A percentile compares a stretch with the other conserved stretches of the same genome.
Conservation (phyloP, 2,113 vertebrate species). For the Gasterosteus nipponicus region DNA sequence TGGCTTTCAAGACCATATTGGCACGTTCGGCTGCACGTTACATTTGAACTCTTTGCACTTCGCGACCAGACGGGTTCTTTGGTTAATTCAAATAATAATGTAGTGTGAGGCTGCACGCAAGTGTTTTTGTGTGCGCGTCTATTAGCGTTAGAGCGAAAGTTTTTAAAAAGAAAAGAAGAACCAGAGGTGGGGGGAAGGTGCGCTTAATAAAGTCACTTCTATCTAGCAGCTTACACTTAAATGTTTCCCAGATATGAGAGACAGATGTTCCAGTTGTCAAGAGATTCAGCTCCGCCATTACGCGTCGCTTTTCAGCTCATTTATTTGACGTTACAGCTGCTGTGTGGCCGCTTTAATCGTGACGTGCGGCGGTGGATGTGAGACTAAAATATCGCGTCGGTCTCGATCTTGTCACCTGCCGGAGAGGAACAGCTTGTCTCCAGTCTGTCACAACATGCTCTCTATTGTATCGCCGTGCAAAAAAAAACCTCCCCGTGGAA, state of each 20-base stretch:
- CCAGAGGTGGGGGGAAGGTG: neutral
- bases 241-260: neutral
- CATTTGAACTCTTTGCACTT: constrained; percentile 65
- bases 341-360: constrained; percentile 39
- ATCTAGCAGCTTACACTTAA: neutral
- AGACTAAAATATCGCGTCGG: constrained; percentile 31
- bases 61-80: constrained; percentile 31
- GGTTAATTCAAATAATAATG: constrained; percentile 42
- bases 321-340: constrained; percentile 28
- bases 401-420: constrained; percentile 39
- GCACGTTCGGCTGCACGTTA: constrained; percentile 48
- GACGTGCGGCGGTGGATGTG: neutral
- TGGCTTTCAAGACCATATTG: constrained; percentile 63
- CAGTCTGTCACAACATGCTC: constrained; percentile 64
- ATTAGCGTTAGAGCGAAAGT: neutral
- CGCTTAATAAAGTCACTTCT: constrained; percentile 25
- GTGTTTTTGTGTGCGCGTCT: neutral
- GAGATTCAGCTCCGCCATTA: constrained; percentile 16
- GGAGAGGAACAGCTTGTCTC: constrained; percentile 56
- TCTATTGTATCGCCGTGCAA: constrained; percentile 57
- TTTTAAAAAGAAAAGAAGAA: neutral
- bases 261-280: constrained; percentile 8
- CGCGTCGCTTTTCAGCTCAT: constrained; percentile 7
- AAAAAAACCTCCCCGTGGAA: constrained; percentile 73
- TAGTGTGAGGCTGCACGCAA: constrained; percentile 9